A percentile compares a stretch with the other conserved stretches of the same genome.
Conservation (phyloP, 1,140 invertebrate genomes). For the Lineus longissimus region DNA sequence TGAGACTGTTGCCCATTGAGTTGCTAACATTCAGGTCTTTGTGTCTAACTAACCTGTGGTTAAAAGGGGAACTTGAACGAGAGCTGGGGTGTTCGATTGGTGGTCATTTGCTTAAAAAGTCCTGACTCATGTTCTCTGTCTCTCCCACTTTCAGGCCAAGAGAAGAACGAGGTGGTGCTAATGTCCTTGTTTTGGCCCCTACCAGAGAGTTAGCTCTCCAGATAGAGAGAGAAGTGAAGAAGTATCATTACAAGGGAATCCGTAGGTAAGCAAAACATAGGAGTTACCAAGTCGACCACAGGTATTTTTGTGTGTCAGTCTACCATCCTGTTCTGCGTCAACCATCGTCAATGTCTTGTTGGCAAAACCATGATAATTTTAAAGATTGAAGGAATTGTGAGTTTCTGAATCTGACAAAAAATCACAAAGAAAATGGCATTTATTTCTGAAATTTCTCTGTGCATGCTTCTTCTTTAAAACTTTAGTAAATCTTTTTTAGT, state of each 20-base stretch:
- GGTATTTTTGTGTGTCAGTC: not conserved
- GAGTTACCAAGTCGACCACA: not conserved
- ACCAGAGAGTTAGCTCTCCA: slow-evolving; percentile 87
- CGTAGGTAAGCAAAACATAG: slow-evolving; percentile 66
- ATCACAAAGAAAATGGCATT: no score
- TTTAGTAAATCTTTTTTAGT: not conserved
- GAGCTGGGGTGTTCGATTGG: no score
- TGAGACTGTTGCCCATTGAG: no score
- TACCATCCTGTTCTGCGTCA: not conserved
- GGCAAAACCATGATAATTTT: not conserved
- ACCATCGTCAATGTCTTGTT: not conserved
- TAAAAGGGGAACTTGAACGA: no score
- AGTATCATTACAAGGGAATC: slow-evolving; percentile 79
- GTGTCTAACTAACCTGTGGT: no score
- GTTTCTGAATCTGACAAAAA: no score
- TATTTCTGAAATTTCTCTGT: no score
- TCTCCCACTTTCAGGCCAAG: slow-evolving; percentile 54
- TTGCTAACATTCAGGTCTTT: no score
- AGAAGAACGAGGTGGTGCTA: slow-evolving; percentile 70
- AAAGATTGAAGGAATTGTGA: no score
- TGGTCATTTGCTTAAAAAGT: no score
- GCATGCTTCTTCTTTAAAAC: not conserved
- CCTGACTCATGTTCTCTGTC: not conserved
- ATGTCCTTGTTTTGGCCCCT: slow-evolving; percentile 80
- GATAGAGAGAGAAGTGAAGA: slow-evolving; percentile 80